Conservation (phyloP, 2,797 vertebrate species). For the Phoeniculus purpureus region DNA sequence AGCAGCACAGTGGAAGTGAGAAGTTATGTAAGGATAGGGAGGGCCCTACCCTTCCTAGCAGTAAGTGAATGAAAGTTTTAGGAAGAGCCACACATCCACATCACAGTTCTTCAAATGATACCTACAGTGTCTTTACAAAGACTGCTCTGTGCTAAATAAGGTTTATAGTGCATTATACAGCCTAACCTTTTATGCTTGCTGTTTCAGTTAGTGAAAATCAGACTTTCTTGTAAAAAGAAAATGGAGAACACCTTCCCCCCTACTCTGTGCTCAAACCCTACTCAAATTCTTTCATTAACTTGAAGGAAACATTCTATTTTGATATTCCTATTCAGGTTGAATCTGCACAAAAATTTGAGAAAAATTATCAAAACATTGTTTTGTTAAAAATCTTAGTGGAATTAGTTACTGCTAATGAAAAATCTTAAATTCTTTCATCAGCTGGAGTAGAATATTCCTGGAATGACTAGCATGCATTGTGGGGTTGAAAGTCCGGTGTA, state of each 20-base stretch:
- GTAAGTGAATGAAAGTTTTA: neutral
- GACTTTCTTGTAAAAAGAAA: neutral
- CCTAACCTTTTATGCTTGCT: neutral
- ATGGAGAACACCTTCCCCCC: neutral
- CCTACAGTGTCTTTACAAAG: neutral
- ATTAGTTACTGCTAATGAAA: neutral
- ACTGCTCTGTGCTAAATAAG: neutral
- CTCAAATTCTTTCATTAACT: neutral
- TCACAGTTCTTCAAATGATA: neutral
- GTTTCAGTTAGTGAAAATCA: neutral
- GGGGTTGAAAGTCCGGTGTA: slow-evolving; percentile 54
- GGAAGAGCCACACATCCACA: neutral
- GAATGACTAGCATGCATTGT: neutral
- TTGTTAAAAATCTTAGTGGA: neutral
- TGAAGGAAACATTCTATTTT: neutral
- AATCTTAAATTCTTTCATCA: neutral
- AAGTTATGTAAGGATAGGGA: neutral
- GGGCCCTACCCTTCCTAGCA: neutral
- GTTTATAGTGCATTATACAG: neutral
- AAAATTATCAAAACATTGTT: neutral
- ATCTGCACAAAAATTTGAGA: neutral
- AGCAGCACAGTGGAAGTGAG: neutral
- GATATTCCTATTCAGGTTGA: neutral
- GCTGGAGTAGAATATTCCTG: slow-evolving; percentile 21
- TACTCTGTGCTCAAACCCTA: neutral